Base-by-base conservation (phyloP, 2,888 invertebrate genomes). In the Phanerotoma sp. region DNA sequence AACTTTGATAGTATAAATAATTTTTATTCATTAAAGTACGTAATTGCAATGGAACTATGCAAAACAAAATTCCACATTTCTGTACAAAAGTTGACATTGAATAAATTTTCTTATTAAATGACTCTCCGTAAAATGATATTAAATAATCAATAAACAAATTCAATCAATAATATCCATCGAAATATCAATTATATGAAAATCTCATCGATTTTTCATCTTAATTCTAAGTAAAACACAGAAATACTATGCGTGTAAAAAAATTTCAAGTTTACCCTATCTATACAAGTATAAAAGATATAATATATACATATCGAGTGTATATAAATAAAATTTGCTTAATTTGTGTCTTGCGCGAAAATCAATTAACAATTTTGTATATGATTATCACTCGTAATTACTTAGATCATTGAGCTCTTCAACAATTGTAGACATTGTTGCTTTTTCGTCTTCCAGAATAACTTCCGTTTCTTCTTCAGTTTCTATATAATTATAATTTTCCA, bases 401-500 rank as follows among this genome's bases (percentile, higher is more conserved):
- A 65, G 42, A 38, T 69, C 59, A 46, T 65, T 63, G 54, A 66
- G 54, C 40, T 65, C 56, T 40, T 66, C 66, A 51, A 65, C 51
- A 21, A 25, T 25, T 7, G 56, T 62, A 49, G 65, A 54, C 56
- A 66, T 57, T n/a, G 64, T 52, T 32, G 28, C 35, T 44, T 37
- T n/a, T n/a, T 60, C 59, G 28, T 55, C 48, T 37, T 28, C 54
- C 13, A 15, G 37, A 13, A 53, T 33, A 13, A 41, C 41, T 2
- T 50, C 58, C 25, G 62, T 59, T 35, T 67, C 65, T 11, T 64
- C 62, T 28, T 60, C 59, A 15, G 58, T 54, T 13, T 82, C 80
- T 58, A 81, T 69, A 65, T 82, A 82, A 60, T 81, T 78, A 68
- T 81, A 81, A 67, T 80, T 79, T 60, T 82, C 81, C 61, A 83